Percentiles rank a stretch among this genome's conserved stretches.
Evolutionary conservation across 1,140 invertebrate species (phyloP).

Genomic region (Heliconius nattereri): DNA sequence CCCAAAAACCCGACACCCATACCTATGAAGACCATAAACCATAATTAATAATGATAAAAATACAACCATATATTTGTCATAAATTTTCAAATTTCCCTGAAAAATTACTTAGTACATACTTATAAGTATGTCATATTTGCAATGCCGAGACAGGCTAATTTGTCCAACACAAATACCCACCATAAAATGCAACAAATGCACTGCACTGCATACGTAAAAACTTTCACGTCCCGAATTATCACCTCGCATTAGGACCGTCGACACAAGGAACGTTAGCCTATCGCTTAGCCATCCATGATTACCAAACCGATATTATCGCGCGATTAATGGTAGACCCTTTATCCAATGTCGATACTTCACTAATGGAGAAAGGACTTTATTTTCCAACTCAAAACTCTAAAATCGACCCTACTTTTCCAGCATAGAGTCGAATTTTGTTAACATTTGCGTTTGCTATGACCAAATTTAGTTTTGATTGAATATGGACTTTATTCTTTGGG

Average conservation of each 20-base stretch:
- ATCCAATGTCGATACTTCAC: slow-evolving; percentile 57
- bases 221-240: slow-evolving; percentile 20
- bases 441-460: background rate
- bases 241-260: slow-evolving; percentile 33
- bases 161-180: background rate
- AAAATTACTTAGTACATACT: background rate
- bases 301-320: slow-evolving; percentile 50
- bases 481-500: slow-evolving; percentile 26
- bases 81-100: background rate
- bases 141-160: background rate
- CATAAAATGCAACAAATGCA: background rate
- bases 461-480: slow-evolving; percentile 4
- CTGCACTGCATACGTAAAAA: slow-evolving; percentile 7
- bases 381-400: slow-evolving; percentile 11
- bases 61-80: too few relatives aligned
- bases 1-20: too few relatives aligned
- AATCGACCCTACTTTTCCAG: slow-evolving; percentile 17
- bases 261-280: slow-evolving; percentile 44
- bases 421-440: slow-evolving; percentile 17
- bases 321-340: slow-evolving; percentile 66
- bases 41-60: too few relatives aligned
- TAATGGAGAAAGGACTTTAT: slow-evolving; percentile 38
- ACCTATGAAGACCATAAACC: too few relatives aligned
- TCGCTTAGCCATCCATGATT: slow-evolving; percentile 63
- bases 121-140: background rate